phyloP scores from a whole-genome alignment of 2,797 vertebrate species.

The Sebastiscus tertius region DNA sequence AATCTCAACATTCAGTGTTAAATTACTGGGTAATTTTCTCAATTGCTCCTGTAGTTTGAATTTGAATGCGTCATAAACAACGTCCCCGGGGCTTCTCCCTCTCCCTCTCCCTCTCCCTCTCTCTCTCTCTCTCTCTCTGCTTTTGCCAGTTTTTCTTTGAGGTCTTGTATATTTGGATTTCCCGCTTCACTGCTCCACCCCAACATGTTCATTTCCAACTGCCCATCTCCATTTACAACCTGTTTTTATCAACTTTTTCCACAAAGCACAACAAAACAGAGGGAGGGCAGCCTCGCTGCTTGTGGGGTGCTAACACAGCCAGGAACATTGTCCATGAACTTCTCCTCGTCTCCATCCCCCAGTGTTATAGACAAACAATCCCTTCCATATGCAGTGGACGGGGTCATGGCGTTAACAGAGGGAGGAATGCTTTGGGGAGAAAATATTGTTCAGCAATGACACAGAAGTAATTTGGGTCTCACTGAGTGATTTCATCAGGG shows the following conservation, averaged over 20 bases:
- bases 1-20: neutral
- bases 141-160: slow-evolving; percentile 71
- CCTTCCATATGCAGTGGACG: slow-evolving; percentile 82
- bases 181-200: slow-evolving; percentile 83
- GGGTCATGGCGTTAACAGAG: slow-evolving; percentile 85
- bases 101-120: slow-evolving; percentile 15
- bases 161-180: slow-evolving; percentile 87
- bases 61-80: neutral
- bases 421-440: slow-evolving; percentile 85
- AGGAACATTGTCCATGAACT: slow-evolving; percentile 85
- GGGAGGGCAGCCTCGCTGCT: slow-evolving; percentile 76
- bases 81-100: slow-evolving; percentile 15
- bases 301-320: slow-evolving; percentile 70
- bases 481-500: slow-evolving; percentile 85
- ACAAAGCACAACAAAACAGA: slow-evolving; percentile 87
- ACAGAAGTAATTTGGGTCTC: slow-evolving; percentile 91
- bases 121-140: slow-evolving; percentile 20
- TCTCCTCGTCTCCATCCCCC: slow-evolving; percentile 82
- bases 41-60: slow-evolving; percentile 22
- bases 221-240: slow-evolving; percentile 85
- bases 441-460: slow-evolving; percentile 90
- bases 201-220: slow-evolving; percentile 82
- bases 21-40: neutral
- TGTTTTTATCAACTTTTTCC: slow-evolving; percentile 86
- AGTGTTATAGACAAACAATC: slow-evolving; percentile 86